Evolutionary conservation across 1,140 invertebrate genomes (phyloP).

Genomic region (Diachasmimorpha longicaudata): DNA sequence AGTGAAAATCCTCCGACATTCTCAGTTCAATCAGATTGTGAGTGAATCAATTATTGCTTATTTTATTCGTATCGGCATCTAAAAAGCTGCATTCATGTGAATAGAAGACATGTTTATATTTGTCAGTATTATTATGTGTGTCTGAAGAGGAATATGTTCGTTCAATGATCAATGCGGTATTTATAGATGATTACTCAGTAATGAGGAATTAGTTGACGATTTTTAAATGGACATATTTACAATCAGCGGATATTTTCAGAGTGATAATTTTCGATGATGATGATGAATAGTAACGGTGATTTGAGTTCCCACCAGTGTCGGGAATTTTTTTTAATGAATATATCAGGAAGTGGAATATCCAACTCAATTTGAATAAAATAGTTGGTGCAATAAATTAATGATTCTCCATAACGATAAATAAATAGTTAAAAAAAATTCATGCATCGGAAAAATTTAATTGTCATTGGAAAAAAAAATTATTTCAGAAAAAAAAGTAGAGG

Average conservation of each 20-base stretch:
- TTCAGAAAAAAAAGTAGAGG: constrained; percentile 31
- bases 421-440: too few relatives aligned
- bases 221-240: not conserved
- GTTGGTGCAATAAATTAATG: too few relatives aligned
- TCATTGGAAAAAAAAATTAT: not conserved
- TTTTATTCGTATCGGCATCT: not conserved
- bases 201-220: not conserved
- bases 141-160: not conserved
- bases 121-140: not conserved
- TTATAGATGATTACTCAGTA: not conserved
- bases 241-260: not conserved
- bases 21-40: not conserved
- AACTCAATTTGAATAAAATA: too few relatives aligned
- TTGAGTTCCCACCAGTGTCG: constrained; percentile 6
- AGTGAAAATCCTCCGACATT: too few relatives aligned
- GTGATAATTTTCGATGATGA: not conserved
- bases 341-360: too few relatives aligned
- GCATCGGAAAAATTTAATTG: not conserved
- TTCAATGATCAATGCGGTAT: not conserved
- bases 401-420: too few relatives aligned
- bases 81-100: not conserved
- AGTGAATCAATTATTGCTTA: not conserved
- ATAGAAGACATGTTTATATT: not conserved
- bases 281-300: not conserved
- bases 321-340: not conserved